These are phyloP conservation scores for Sparus aurata DNA, from an alignment of 2,797 vertebrate species.

Conservation along the genomic window DNA sequence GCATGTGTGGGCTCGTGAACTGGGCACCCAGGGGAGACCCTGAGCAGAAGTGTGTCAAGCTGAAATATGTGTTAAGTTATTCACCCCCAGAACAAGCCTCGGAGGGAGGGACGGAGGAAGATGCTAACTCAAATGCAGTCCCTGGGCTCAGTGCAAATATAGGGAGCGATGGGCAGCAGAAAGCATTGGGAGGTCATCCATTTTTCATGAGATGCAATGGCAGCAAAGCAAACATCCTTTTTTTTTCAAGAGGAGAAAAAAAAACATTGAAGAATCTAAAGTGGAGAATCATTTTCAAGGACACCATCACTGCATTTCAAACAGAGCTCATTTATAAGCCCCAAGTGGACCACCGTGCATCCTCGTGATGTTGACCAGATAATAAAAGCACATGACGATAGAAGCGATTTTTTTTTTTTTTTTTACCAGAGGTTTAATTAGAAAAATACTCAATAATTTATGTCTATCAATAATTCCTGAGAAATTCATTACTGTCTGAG, in stretches of 20 bases:
- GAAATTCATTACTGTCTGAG: constrained; percentile 60
- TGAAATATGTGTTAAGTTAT: constrained; percentile 85
- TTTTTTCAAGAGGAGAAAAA: constrained; percentile 47
- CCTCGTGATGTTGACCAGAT: constrained; percentile 6
- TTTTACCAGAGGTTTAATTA: constrained; percentile 40
- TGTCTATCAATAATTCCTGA: constrained; percentile 71
- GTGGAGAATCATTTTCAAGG: constrained; percentile 65
- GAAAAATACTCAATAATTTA: constrained; percentile 65
- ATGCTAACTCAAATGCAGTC: constrained; percentile 73
- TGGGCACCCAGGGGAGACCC: constrained; percentile 72
- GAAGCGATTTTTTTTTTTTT: no score
- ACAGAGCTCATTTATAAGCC: constrained; percentile 30
- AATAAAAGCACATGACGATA: constrained; percentile 13
- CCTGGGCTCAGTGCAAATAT: constrained; percentile 72
- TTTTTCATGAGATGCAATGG: constrained; percentile 84
- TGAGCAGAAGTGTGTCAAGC: constrained; percentile 81
- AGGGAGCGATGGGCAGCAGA: constrained; percentile 68
- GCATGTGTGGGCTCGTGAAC: constrained; percentile 77
- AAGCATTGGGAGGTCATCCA: constrained; percentile 80
- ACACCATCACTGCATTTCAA: constrained; percentile 44
- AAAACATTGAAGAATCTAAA: constrained; percentile 66
- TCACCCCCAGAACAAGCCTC: constrained; percentile 66
- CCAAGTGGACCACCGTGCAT: constrained; percentile 24
- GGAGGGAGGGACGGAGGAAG: constrained; percentile 37
- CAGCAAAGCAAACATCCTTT: constrained; percentile 81